Evolutionary conservation across 2,113 vertebrate genomes (phyloP).

Genomic region (Microcebus tavaratra): DNA sequence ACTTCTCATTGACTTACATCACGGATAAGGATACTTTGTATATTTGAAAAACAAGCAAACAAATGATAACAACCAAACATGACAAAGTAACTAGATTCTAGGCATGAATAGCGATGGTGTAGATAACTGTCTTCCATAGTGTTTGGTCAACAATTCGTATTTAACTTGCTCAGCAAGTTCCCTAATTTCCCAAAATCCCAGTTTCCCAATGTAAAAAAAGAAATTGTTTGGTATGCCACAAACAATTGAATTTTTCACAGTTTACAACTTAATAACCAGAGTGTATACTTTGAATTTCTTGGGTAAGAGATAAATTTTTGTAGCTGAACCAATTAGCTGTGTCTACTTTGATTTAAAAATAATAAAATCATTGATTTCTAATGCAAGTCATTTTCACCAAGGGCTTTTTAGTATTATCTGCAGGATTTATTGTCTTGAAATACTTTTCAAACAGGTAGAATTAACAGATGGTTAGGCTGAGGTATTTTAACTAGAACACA

Average conservation of each 20-base stretch:
- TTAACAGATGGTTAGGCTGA: background rate
- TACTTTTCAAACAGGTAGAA: background rate
- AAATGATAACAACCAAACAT: background rate
- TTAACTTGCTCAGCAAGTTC: background rate
- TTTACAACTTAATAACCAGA: background rate
- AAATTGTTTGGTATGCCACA: background rate
- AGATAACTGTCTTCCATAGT: background rate
- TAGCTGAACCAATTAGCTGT: background rate
- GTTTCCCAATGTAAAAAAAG: background rate
- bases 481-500: slow-evolving; percentile 3
- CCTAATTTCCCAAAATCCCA: background rate
- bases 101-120: background rate
- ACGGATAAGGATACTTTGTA: background rate
- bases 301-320: background rate
- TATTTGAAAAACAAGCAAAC: background rate
- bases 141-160: background rate
- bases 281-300: background rate
- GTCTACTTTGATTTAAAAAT: slow-evolving; percentile 14
- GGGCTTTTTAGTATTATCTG: background rate
- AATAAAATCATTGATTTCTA: background rate
- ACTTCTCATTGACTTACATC: background rate
- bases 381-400: background rate
- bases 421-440: background rate
- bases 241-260: background rate
- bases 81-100: background rate